Conservation (phyloP, 2,888 invertebrate species). For the Nasonia oneida region DNA sequence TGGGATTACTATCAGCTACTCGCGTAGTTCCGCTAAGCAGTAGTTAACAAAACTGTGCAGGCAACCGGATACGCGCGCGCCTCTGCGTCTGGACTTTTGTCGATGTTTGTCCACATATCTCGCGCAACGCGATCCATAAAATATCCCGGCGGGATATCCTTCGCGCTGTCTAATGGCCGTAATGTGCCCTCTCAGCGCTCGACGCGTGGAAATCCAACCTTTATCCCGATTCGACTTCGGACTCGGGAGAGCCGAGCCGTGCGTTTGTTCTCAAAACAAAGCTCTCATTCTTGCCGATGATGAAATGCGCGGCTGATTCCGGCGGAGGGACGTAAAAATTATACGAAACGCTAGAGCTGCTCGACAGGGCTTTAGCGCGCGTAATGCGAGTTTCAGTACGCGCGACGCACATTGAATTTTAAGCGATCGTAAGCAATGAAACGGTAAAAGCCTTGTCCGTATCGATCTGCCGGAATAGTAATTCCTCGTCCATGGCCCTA, state of each 20-base stretch:
- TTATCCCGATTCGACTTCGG: no score
- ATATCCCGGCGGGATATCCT: no score
- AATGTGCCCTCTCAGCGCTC: no score
- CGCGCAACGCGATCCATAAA: no score
- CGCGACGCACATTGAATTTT: constrained; percentile 40
- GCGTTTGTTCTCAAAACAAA: no score
- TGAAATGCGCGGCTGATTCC: no score
- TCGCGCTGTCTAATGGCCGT: no score
- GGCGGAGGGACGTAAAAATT: constrained; percentile 20
- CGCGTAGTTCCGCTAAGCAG: constrained; percentile 54
- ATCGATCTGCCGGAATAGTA: constrained; percentile 47
- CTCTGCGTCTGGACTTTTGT: not conserved
- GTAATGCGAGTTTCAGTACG: constrained; percentile 21
- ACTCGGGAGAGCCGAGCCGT: no score
- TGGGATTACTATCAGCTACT: constrained; percentile 59
- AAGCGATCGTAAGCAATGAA: constrained; percentile 46
- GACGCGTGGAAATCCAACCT: no score
- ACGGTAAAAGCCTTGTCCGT: constrained; percentile 37
- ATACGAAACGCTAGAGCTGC: constrained; percentile 9
- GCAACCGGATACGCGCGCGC: constrained; percentile 26
- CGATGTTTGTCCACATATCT: no score
- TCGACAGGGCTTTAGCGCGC: constrained; percentile 21
- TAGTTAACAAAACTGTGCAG: constrained; percentile 60
- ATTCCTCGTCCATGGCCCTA: constrained; percentile 40
- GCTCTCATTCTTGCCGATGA: no score